Conservation (phyloP, 1,140 invertebrate genomes). For the Thaumatotibia leucotreta region DNA sequence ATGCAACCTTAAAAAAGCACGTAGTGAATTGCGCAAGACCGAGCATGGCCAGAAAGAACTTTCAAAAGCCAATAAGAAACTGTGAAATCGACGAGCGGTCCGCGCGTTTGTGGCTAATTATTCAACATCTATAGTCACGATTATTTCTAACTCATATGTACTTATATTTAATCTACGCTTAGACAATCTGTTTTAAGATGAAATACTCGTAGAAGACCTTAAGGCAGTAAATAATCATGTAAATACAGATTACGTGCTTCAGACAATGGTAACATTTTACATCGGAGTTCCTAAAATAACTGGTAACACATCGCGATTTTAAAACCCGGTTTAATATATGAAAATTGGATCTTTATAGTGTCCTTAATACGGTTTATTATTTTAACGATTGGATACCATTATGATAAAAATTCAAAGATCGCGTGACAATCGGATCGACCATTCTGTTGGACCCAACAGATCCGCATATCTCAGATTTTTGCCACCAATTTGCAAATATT, state of each 20-base stretch:
- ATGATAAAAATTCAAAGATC: conserved; percentile 24
- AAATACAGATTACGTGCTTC: background rate
- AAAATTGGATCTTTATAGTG: background rate
- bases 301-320: background rate
- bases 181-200: conserved; percentile 21
- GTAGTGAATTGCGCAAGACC: conserved; percentile 43
- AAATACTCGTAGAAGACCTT: no score
- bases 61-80: conserved; percentile 64
- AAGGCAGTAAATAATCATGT: no score
- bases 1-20: conserved; percentile 27
- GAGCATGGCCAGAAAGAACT: conserved; percentile 48
- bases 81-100: conserved; percentile 53
- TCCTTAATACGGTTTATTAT: background rate
- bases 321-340: conserved; percentile 16
- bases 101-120: conserved; percentile 57
- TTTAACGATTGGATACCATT: background rate
- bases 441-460: conserved; percentile 5
- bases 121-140: conserved; percentile 59
- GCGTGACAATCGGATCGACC: conserved; percentile 25
- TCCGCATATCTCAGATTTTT: conserved; percentile 26
- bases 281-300: background rate
- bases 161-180: conserved; percentile 24
- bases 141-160: conserved; percentile 47
- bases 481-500: conserved; percentile 22
- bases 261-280: background rate